Evolutionary conservation across 1,140 invertebrate species (phyloP), one percentile per base, ranked within the genome.

Genomic region (Drosophila arizonae): DNA sequence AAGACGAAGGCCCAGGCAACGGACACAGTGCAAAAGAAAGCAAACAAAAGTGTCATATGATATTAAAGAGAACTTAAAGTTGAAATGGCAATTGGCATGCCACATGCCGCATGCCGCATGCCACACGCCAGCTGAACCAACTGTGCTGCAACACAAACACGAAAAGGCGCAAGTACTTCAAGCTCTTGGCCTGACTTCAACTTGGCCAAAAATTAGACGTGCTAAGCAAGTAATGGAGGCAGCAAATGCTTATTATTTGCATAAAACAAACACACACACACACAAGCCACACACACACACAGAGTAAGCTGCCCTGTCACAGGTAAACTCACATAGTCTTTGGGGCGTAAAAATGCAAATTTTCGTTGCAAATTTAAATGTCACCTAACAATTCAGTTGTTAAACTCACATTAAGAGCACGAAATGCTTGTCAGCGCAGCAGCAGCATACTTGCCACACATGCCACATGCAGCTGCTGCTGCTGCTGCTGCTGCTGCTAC

Each of bases 171-270:
- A 33, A 46, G 41, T 9, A 48, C 57, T 60, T 60, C 50, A 72
- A 43, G 46, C 17, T 46, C 43, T 41, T 55, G 36, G 4, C 39
- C 63, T 68, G 24, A 48, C 45, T 28, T 28, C 30, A 71, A 81
- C 50, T 76, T 79, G n/a, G 24, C 56, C 55, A 46, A 74, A 87
- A 88, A 41, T 72, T 60, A 76, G 79, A 87, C 79, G 64, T 77
- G 66, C 72, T 58, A 77, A 82, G 70, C 67, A 75, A 78, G 79
- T 88, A 88, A 89, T 89, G 71, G 85, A 88, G 84, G 84, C 84
- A 84, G 46, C 79, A 73, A 46, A 87, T 87, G 69, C 73, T 87
- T 88, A 84, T 80, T 88, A 84, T 87, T 88, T 87, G 84, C 84
- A 87, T 87, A 87, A 88, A 75, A 33, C 9, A 57, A 9, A 36